Percentiles rank a stretch among this genome's conserved stretches.
These are phyloP conservation scores for Pelmatolapia mariae DNA, from an alignment of 2,113 vertebrate species.

Conservation along the genomic window DNA sequence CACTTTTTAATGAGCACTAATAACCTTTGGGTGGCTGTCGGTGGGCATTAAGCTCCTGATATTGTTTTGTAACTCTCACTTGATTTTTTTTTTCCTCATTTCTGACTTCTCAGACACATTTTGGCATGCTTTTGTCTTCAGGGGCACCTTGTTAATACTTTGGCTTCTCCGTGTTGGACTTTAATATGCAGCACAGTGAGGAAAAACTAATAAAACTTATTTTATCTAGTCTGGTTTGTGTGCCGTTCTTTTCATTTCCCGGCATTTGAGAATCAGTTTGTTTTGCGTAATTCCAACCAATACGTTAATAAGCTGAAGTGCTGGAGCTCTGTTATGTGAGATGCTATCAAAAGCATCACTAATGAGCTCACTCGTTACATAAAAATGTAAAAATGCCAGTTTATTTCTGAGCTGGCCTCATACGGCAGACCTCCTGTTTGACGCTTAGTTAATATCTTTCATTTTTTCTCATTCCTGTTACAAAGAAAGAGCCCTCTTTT, in stretches of 20 bases:
- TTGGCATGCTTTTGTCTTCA: neutral
- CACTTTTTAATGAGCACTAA: conserved; percentile 20
- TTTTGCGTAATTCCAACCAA: neutral
- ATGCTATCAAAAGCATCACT: neutral
- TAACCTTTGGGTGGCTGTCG: neutral
- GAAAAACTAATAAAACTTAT: neutral
- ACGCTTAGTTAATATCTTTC: neutral
- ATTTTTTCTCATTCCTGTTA: neutral
- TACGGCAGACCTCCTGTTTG: neutral
- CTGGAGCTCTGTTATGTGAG: neutral
- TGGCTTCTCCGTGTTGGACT: neutral
- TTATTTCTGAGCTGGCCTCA: neutral
- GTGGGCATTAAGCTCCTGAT: neutral
- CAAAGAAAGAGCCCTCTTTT: neutral
- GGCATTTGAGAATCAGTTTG: neutral
- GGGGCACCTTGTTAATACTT: neutral
- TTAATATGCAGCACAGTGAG: neutral
- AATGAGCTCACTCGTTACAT: neutral
- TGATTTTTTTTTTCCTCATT: neutral
- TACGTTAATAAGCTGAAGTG: neutral
- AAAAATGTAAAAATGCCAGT: neutral
- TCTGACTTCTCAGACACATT: neutral
- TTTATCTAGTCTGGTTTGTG: neutral
- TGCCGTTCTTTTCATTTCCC: neutral
- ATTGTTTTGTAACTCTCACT: neutral